Conservation (phyloP, 2,797 vertebrate genomes). For the Micrastur ruficollis region DNA sequence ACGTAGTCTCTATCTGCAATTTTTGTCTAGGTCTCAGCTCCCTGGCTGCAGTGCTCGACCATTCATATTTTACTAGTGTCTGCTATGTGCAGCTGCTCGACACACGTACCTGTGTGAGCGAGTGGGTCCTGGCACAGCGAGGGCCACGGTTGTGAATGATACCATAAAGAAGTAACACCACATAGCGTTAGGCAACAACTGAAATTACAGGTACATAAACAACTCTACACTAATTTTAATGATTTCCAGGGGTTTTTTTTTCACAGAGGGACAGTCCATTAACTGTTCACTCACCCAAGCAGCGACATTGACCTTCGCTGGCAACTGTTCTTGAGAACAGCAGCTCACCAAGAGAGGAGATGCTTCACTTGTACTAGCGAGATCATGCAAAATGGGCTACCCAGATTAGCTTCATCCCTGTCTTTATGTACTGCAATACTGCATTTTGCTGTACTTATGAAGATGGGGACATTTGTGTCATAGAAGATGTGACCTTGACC, state of each 20-base stretch:
- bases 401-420: background rate
- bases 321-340: background rate
- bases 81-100: background rate
- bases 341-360: background rate
- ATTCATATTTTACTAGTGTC: accelerated
- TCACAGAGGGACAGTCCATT: background rate
- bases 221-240: background rate
- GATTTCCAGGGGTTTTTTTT: background rate
- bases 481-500: background rate
- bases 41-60: background rate
- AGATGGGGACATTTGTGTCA: background rate
- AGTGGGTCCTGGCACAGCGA: background rate
- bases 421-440: background rate
- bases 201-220: background rate
- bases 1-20: background rate
- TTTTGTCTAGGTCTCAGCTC: background rate
- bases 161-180: background rate
- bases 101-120: background rate
- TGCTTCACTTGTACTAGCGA: background rate
- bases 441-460: background rate
- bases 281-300: background rate
- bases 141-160: background rate
- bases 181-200: background rate
- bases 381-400: background rate
- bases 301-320: background rate